Base-by-base conservation (phyloP, 2,797 vertebrate genomes). In the Chrysocyon brachyurus region DNA sequence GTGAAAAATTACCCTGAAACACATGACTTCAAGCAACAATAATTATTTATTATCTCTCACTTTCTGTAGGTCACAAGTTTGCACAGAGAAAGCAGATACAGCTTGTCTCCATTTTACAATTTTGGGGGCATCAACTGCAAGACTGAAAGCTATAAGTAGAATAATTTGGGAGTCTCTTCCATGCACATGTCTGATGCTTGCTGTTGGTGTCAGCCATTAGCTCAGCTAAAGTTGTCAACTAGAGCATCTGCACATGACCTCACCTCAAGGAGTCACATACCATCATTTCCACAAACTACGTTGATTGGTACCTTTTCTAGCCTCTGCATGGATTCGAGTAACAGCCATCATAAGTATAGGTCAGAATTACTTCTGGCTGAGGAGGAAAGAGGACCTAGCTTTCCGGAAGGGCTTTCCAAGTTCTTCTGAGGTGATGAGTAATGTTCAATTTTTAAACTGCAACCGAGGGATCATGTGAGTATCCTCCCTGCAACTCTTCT, bases 21-120 rank as follows among this genome's bases (percentile, higher is more conserved):
- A 46, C 24, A 52, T 49, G 31, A 66, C 15, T 49, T 93, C 70
- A 77, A 85, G 21, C 14, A 83, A 26, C 12, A 52, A 31, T 59
- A 72, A 28, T 28, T 14, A 64, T n/a, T 66, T 40, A 81, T 61
- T 64, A 26, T 54, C 28, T 81, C 46, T 61, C 64, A 54, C n/a
- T 96, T 61, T 90, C 72, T 78, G 12, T 57, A 15, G 63, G 19
- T 63, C 12, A 70, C 56, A 40, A 95, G 54, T 63, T 90, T 93
- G 11, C 33, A 40, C 7, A 77, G 61, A 12, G 54, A 12, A 17
- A 19, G 54, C 28, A 92, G 78, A 6, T 12, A 85, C 6, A 28
- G 72, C 72, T 36, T 79, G 22, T 59, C 22, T 84, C 15, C 64
- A 31, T 63, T 52, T 4, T 12, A 12, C 5, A 16, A 6, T 14